Base-by-base conservation (phyloP, 2,113 vertebrate genomes). In the Scortum barcoo region DNA sequence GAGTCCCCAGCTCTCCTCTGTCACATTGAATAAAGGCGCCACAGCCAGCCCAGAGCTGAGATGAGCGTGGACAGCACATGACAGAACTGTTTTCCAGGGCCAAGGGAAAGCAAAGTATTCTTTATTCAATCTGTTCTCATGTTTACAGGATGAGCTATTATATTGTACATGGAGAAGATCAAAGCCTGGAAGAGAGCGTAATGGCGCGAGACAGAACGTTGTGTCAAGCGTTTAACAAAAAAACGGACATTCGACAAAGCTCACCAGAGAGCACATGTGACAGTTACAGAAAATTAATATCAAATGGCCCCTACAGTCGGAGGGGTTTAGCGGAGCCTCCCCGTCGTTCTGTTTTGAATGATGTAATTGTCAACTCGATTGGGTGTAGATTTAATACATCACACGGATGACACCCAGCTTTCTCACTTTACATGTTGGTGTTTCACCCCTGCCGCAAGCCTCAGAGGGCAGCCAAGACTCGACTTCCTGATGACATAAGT, bases 1-100 rank as follows among this genome's bases (percentile, higher is more conserved):
- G 90, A 93, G 92, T 95, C 94, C 95, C 94, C 82, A 91, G 93
- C 91, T 93, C 94, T 90, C 91, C 89, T 91, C 94, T 96, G 95
- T 96, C 95, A 95, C 93, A 91, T 93, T 78, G 91, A 95, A 95
- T 95, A 91, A 95, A 95, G 83, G 89, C 82, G 38, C 74, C 72
- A 8, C 54, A 70, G 86, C 86, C 85, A 70, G 91, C 91, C 78
- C 78, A 33, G 80, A 89, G 86, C 83, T 46, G 72, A 91, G 94
- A 95, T 94, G 92, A 95, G 92, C 88, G 74, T 86, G 94, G 94
- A 95, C 94, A 93, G 93, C 91, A 87, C 88, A 91, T 93, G 93
- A 94, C 94, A 94, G 91, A 92, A 93, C 76, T 88, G 92, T 93
- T 94, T 94, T 92, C 90, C 84, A 84, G 83, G 80, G 90, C 88